Evolutionary conservation across 2,797 vertebrate species (phyloP), one percentile per base, ranked within the genome.

Genomic region (Sebastes umbrosus): DNA sequence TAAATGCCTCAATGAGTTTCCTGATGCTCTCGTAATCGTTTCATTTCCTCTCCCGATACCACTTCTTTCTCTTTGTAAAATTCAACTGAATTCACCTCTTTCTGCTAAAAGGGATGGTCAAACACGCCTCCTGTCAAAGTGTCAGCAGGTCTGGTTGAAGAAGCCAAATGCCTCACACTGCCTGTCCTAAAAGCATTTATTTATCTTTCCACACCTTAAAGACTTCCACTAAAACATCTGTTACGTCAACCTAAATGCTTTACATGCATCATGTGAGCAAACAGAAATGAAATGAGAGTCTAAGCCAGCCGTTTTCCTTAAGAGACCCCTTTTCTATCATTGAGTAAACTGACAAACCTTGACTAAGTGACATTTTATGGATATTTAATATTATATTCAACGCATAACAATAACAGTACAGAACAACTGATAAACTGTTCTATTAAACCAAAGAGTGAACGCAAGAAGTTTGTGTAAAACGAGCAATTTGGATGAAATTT

Each of bases 1-100:
- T 87, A 83, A 90, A 93, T 88, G 79, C 64, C 75, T 68, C 64
- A 24, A 43, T 72, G 18, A 6, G 62, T 74, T 87, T 74, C 31
- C 27, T 10, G 10, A 36, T 60, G 14, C 36, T 69, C 24, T 77
- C 31, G 16, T n/a, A 24, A 54, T 20, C 5, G 24, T 68, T 79
- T 64, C 4, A 13, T 75, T 69, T 66, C 3, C 24, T 81, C 55
- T 52, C n/a, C 62, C 3, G 0, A 67, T 71, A 46, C 18, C 12
- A 55, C 34, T 78, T 59, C 54, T 65, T 70, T 27, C 16, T 34
- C 32, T 73, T 27, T 58, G 22, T 65, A 8, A 69, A 69, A 62
- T 58, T 1, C 50, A 54, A 55, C 36, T 14, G 20, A 62, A 59
- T 50, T 39, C 31, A 27, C 9, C 6, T 9, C 50, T 71, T 67